phyloP scores from a whole-genome alignment of 1,140 invertebrate genomes.

The Plectrocnemia conspersa region DNA sequence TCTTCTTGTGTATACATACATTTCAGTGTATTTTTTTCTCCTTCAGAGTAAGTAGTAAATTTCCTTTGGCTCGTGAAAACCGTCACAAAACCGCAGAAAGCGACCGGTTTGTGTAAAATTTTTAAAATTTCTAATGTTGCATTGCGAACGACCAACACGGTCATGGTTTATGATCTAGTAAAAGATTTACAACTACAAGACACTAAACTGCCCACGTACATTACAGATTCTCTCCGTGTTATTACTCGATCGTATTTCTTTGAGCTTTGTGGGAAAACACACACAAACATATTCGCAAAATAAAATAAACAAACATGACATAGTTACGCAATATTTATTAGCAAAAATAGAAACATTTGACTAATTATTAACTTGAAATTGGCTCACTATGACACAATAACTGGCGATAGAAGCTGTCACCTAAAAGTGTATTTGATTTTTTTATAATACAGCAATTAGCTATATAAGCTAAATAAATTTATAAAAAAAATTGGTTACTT shows the following conservation, averaged over 20 bases:
- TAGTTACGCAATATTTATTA: too few species aligned
- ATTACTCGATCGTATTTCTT: slow-evolving; percentile 5
- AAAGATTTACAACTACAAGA: slow-evolving; percentile 22
- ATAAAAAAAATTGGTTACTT: slow-evolving; percentile 6
- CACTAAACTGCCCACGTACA: slow-evolving; percentile 5
- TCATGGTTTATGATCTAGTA: slow-evolving; percentile 15
- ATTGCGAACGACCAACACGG: not conserved
- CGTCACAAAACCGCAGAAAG: too few species aligned
- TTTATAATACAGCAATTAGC: not conserved
- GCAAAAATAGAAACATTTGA: too few species aligned
- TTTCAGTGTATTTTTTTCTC: too few species aligned
- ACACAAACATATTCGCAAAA: too few species aligned
- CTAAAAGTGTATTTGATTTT: slow-evolving; percentile 12
- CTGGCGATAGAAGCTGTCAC: slow-evolving; percentile 16
- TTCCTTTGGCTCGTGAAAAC: too few species aligned
- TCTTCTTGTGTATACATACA: too few species aligned
- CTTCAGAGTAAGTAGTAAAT: too few species aligned
- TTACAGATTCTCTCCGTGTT: slow-evolving; percentile 10
- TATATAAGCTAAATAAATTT: not conserved
- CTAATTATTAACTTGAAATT: slow-evolving; percentile 30
- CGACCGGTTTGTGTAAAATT: too few species aligned
- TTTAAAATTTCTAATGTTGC: slow-evolving; percentile 14
- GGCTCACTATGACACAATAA: slow-evolving; percentile 24
- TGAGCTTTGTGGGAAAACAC: not conserved
- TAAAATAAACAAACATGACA: not conserved